phyloP scores from a whole-genome alignment of 2,797 vertebrate species.

The Pseudochaenichthys georgianus region DNA sequence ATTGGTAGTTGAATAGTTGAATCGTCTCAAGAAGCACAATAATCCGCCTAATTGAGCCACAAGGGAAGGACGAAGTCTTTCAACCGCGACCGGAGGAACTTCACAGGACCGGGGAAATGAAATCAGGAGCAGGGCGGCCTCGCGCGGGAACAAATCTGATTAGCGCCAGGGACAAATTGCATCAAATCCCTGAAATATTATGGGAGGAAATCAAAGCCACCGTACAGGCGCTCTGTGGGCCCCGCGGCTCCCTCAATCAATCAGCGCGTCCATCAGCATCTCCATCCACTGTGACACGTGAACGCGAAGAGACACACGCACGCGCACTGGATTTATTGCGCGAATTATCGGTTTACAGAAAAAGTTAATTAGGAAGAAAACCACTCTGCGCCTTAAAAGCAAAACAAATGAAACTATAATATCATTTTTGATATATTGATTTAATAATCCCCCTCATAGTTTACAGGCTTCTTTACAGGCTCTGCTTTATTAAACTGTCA shows the following conservation, averaged over 20 bases:
- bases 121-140: constrained; percentile 69
- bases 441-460: not conserved
- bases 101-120: constrained; percentile 79
- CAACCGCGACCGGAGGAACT: constrained; percentile 82
- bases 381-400: not conserved
- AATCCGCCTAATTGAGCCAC: constrained; percentile 98
- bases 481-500: constrained; percentile 79
- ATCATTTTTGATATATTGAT: not conserved
- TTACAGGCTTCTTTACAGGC: constrained; percentile 51
- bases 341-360: constrained; percentile 3
- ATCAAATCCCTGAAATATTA: constrained; percentile 81
- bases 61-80: constrained; percentile 87
- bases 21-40: constrained; percentile 92
- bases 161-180: constrained; percentile 85
- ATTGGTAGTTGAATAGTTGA: constrained; percentile 84
- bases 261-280: constrained; percentile 55
- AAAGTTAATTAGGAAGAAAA: not conserved
- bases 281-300: constrained; percentile 29
- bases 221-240: constrained; percentile 59
- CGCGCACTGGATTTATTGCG: constrained; percentile 3
- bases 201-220: constrained; percentile 80
- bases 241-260: constrained; percentile 65
- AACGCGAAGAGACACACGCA: constrained; percentile 8
- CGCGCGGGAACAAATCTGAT: constrained; percentile 83
- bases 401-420: not conserved